Conservation (phyloP, 2,797 vertebrate genomes). For the Harpagifer antarcticus region DNA sequence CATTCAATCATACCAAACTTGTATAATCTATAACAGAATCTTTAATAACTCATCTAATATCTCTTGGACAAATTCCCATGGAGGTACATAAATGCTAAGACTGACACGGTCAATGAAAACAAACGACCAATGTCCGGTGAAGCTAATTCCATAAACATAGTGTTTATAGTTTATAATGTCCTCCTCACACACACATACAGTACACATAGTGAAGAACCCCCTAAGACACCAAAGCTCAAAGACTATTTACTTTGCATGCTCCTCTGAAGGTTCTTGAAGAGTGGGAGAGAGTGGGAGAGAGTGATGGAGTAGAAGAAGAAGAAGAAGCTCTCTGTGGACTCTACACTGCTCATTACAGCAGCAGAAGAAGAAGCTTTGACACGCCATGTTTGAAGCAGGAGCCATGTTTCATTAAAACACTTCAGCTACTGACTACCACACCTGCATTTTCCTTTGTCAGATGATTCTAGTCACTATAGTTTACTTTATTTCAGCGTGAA, state of each 20-base stretch:
- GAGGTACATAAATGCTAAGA: neutral
- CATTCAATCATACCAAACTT: neutral
- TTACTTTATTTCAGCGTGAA: neutral
- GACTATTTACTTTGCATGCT: constrained; percentile 41
- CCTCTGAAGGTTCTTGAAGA: constrained; percentile 47
- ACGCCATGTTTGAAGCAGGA: constrained; percentile 33
- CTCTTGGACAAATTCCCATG: neutral
- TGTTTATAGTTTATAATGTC: neutral
- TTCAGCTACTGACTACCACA: constrained; percentile 14
- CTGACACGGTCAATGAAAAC: neutral
- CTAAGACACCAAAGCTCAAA: constrained; percentile 55
- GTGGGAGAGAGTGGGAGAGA: constrained; percentile 43
- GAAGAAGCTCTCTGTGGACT: constrained; percentile 48
- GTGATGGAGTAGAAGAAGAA: constrained; percentile 46
- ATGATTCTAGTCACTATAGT: neutral
- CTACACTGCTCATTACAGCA: constrained; percentile 63
- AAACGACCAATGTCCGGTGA: neutral
- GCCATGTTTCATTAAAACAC: constrained; percentile 55
- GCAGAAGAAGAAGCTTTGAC: constrained; percentile 44
- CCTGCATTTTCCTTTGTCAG: neutral
- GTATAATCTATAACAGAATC: neutral
- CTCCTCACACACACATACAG: constrained; percentile 1
- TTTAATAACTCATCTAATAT: neutral
- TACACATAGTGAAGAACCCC: constrained; percentile 21
- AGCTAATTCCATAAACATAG: neutral